Evolutionary conservation across 2,113 vertebrate genomes (phyloP).

Genomic region (western clawed frog (Xenopus tropicalis)): DNA sequence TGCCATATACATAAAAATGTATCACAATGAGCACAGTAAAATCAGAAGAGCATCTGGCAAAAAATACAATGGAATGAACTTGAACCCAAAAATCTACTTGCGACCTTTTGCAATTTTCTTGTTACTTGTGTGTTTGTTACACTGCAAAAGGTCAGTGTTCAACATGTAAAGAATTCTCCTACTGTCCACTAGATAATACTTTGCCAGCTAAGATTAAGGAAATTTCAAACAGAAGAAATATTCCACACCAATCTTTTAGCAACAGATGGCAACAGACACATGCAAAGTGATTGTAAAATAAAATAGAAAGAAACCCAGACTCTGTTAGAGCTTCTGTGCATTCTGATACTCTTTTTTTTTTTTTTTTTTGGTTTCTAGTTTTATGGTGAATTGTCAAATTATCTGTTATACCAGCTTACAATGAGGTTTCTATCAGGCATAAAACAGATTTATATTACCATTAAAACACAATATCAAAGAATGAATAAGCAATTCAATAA

Average conservation of each 20-base stretch:
- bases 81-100: no score
- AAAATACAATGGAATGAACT: no score
- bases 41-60: no score
- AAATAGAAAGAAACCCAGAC: slow-evolving; percentile 77
- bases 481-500: slow-evolving; percentile 86
- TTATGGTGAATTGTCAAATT: slow-evolving; percentile 83
- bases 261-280: slow-evolving; percentile 75
- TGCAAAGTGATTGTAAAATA: slow-evolving; percentile 76
- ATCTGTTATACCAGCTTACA: slow-evolving; percentile 83
- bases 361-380: slow-evolving; percentile 69
- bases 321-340: slow-evolving; percentile 78
- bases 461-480: slow-evolving; percentile 86
- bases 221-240: not conserved
- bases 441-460: slow-evolving; percentile 85
- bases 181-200: not conserved
- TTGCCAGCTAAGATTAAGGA: not conserved
- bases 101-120: no score
- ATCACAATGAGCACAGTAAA: no score
- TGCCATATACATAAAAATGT: no score
- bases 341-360: slow-evolving; percentile 49
- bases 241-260: slow-evolving; percentile 60
- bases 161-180: not conserved
- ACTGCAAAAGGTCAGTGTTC: no score
- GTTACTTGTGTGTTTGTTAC: no score
- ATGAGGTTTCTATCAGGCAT: slow-evolving; percentile 83